phyloP scores from a whole-genome alignment of 2,888 invertebrate species.

The Erannis defoliaria region DNA sequence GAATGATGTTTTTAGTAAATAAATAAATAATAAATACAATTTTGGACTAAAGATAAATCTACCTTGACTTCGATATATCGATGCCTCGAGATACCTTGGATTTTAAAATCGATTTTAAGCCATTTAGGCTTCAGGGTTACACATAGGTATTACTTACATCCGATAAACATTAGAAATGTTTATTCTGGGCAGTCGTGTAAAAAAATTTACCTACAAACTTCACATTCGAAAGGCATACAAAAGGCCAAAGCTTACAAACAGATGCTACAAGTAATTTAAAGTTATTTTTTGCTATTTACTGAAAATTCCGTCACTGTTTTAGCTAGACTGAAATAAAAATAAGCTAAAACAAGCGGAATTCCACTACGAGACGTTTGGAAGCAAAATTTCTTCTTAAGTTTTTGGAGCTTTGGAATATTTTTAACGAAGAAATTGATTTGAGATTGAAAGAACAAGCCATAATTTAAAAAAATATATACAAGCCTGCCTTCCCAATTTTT shows the following conservation, averaged over 20 bases:
- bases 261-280: slow-evolving; percentile 2
- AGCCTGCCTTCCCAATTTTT: no score
- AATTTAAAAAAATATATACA: no score
- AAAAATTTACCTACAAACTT: not conserved
- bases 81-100: no score
- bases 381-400: slow-evolving; percentile 36
- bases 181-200: not conserved
- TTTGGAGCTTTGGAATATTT: not conserved
- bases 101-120: no score
- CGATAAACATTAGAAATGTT: not conserved
- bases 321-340: slow-evolving; percentile 7
- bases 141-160: not conserved
- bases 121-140: no score
- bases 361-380: slow-evolving; percentile 9
- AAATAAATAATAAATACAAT: no score
- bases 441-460: no score
- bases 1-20: no score
- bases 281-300: slow-evolving; percentile 28
- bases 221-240: not conserved
- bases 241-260: not conserved
- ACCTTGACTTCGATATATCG: no score
- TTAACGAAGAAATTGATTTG: not conserved
- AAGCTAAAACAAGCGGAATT: not conserved
- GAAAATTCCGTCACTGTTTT: slow-evolving; percentile 14
- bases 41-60: no score